These are phyloP conservation scores for Helicoverpa armigera DNA, from an alignment of 1,140 invertebrate genomes.

Conservation along the genomic window DNA sequence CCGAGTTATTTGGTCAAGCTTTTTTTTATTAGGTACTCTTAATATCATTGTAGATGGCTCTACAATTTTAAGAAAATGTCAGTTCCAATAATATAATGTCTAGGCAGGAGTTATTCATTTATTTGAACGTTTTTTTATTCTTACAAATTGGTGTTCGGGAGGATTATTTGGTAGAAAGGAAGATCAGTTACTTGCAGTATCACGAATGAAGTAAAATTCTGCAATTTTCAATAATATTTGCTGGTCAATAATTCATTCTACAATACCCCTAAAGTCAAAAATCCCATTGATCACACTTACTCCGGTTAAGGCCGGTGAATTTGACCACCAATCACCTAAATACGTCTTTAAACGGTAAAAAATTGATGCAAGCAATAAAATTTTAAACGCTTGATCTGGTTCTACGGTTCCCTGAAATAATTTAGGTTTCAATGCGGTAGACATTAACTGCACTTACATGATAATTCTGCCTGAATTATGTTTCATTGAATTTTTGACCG, in stretches of 20 bases:
- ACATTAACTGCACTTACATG: conserved; percentile 27
- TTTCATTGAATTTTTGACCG: not conserved
- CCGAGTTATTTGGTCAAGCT: not conserved
- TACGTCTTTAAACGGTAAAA: conserved; percentile 45
- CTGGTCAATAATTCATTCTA: not conserved
- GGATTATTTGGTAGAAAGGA: too few species aligned
- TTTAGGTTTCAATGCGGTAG: conserved; percentile 41
- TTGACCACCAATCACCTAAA: conserved; percentile 30
- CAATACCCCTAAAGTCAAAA: conserved; percentile 2
- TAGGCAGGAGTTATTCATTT: too few species aligned
- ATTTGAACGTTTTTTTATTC: too few species aligned
- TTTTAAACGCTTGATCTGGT: conserved; percentile 55
- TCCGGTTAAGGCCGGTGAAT: conserved; percentile 31
- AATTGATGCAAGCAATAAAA: conserved; percentile 54
- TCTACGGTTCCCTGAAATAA: conserved; percentile 54
- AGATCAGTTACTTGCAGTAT: too few species aligned
- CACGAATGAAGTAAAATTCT: too few species aligned
- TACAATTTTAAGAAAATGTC: too few species aligned
- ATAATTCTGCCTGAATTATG: conserved; percentile 12
- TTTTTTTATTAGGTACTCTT: too few species aligned
- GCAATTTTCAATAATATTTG: too few species aligned
- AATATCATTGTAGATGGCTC: too few species aligned
- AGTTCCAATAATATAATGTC: too few species aligned
- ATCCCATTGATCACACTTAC: conserved; percentile 29
- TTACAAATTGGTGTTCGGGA: too few species aligned